Evolutionary conservation across 2,797 vertebrate genomes (phyloP).

Genomic region (Chanos chanos): DNA sequence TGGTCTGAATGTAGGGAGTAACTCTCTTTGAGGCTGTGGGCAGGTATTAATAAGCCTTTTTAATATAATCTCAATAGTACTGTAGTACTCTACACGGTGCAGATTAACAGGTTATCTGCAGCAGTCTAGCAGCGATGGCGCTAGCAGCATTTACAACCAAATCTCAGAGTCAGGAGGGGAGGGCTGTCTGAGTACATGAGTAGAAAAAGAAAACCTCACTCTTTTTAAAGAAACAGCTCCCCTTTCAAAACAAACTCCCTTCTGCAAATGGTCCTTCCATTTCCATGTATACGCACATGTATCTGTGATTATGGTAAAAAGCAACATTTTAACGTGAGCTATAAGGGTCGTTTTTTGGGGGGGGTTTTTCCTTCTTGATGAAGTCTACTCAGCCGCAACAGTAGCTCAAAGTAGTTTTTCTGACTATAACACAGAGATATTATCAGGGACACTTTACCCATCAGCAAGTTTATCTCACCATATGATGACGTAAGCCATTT

Average conservation of each 20-base stretch:
- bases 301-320: conserved; percentile 11
- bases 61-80: conserved; percentile 41
- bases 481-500: no score
- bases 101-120: conserved; percentile 62
- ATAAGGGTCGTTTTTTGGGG: conserved; percentile 6
- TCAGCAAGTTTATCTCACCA: no score
- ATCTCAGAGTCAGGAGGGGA: conserved; percentile 52
- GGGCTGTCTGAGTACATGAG: conserved; percentile 15
- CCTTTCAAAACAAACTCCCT: conserved; percentile 52
- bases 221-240: conserved; percentile 30
- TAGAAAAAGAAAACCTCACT: conserved; percentile 35
- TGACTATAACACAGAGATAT: no score
- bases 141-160: conserved; percentile 56
- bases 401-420: no score
- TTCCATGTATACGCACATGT: no score
- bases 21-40: neutral
- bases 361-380: no score
- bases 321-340: conserved; percentile 9
- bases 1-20: neutral
- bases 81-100: conserved; percentile 56
- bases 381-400: no score
- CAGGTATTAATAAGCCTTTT: conserved; percentile 44
- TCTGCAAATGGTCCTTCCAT: no score
- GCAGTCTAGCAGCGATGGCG: no score
- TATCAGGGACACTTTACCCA: no score